Base-by-base conservation (phyloP, 2,797 vertebrate species). In the Neosalanx taihuensis region DNA sequence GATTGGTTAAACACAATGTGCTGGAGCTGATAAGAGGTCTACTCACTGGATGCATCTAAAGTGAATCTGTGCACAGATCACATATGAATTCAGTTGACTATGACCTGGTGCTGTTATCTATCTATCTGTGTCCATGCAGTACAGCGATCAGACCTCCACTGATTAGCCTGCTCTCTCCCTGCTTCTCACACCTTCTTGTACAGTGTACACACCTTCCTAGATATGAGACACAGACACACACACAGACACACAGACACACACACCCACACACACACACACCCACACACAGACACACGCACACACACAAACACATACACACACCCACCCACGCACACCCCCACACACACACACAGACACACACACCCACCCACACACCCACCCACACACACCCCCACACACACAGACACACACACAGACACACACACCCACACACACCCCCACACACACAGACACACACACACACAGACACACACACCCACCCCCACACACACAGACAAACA, bases 61-160 rank as follows among this genome's bases (percentile, higher is more conserved):
- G 18, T 15, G 70, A 60, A 69, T 72, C 41, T 59, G 72, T 56
- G 72, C 37, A 71, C 71, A 67, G 33, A 35, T n/a, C 17, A 1
- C 51, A 17, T 17, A 56, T 56, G 17, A 56, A 56, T 56, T 17
- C 6, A 6, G 18, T 7, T n/a, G 51, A 17, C 18, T 56, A 3
- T 13, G 35, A 18, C 13, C 49, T 51, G 49, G 15, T 15, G 12
- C 49, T 18, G 15, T 51, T 18, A 56, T 35, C 29, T 66, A 57
- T 76, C 70, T 73, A n/a, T 26, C 20, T 15, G 37, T 37, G 67
- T 62, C 60, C 58, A 1, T 46, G 10, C 65, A 64, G 57, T 58
- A 49, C 41, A n/a, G 41, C 26, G 17, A 64, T 35, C 41, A 46
- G 41, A 12, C 41, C 41, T 12, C 41, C 35, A 6, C 35, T 12